Base-by-base conservation (phyloP, 2,888 invertebrate genomes). In the Yponomeuta malinellus region DNA sequence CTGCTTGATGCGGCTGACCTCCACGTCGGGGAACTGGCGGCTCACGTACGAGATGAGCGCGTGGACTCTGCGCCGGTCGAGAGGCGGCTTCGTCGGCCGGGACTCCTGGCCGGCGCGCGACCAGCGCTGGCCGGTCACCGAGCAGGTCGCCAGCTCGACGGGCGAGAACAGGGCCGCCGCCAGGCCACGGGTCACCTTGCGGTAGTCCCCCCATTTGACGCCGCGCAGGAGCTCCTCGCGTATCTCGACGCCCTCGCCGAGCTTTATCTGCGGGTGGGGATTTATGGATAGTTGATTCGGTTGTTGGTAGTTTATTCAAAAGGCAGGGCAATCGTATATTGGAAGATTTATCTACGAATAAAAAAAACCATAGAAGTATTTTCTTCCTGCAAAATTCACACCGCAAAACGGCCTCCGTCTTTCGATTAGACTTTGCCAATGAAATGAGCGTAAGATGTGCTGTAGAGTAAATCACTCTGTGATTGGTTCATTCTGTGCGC, bases 21-120 rank as follows among this genome's bases (percentile, higher is more conserved):
- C 95, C 33, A 95, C 94, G 82, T 94, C 94, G 59, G 95, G 95
- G 91, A 95, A 95, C 82, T 95, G 93, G 69, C 94, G 93, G 81
- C 95, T 95, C 77, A 95, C 95, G 89, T 95, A 95, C 69, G 95
- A 95, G 86, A 95, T 95, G 82, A 95, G 95, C 69, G 95, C 95
- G 90, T 95, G 95, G 43, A 95, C 95, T 83, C 95, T 94, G 82
- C 94, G 94, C 69, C 95, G 92, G 85, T 95, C 95, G 72, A 95
- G 87, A 68, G 95, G 95, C 71, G 95, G 95, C 84, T 95, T 95
- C 63, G 95, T 95, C n/a, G 95, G 95, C 63, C 95, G 92, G 76
- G 95, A 94, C 77, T 95, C 95, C 76, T 94, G 94, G 52, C 95
- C 95, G 64, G 95, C 95, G 67, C 95, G 92, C 78, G 95, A 95